Conservation (phyloP, 1,140 invertebrate species). For the Mactra quadrangularis region DNA sequence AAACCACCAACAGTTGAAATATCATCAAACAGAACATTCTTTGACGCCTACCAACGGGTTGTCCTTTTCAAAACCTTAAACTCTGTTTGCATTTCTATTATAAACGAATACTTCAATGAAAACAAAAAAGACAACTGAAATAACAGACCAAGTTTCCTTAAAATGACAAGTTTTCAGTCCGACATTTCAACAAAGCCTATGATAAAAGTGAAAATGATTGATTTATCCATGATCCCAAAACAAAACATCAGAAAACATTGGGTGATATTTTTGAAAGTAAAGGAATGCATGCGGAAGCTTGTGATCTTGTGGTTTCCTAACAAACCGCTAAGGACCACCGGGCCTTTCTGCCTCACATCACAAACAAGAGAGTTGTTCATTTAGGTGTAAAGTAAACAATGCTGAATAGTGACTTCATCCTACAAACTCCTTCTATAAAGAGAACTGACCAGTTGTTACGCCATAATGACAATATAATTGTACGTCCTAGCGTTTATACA, state of each 20-base stretch:
- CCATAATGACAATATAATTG: too few relatives aligned
- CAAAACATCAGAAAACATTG: neutral
- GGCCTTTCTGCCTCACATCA: too few relatives aligned
- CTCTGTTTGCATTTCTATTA: neutral
- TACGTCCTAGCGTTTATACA: too few relatives aligned
- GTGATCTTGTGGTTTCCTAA: too few relatives aligned
- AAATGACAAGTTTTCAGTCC: conserved; percentile 35
- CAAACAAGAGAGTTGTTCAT: too few relatives aligned
- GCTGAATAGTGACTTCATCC: too few relatives aligned
- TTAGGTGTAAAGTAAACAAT: too few relatives aligned
- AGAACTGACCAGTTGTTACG: too few relatives aligned
- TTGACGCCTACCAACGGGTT: conserved; percentile 12
- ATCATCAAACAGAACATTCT: neutral
- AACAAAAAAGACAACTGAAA: conserved; percentile 39
- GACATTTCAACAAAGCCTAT: conserved; percentile 11
- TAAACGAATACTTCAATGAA: conserved; percentile 22
- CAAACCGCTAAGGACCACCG: too few relatives aligned
- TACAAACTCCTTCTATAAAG: too few relatives aligned
- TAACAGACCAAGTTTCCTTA: conserved; percentile 23
- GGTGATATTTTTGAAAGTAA: too few relatives aligned
- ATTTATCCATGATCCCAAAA: conserved; percentile 8
- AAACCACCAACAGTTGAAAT: neutral
- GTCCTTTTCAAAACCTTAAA: neutral
- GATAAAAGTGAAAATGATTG: conserved; percentile 25
- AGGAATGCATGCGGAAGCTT: too few relatives aligned